Percentiles rank a stretch among this genome's conserved stretches.
These are phyloP conservation scores for Serranus cabrilla DNA, from an alignment of 2,797 vertebrate genomes.

Conservation along the genomic window DNA sequence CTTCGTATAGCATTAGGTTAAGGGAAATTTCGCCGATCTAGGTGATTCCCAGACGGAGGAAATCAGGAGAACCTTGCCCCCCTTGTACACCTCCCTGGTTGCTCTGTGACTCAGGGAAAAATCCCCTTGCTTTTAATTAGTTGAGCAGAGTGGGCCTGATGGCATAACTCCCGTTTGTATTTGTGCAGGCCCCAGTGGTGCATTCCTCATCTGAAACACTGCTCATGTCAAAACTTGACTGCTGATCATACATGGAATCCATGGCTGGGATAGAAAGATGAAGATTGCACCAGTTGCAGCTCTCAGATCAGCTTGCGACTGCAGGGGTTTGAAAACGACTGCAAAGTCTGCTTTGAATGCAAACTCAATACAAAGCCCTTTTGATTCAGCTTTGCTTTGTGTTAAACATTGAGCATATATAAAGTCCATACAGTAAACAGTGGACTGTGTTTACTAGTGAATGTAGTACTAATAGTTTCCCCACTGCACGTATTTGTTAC, in stretches of 20 bases:
- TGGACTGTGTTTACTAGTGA: slow-evolving; percentile 6
- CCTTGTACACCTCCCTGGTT: slow-evolving; percentile 13
- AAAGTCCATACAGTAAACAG: background rate
- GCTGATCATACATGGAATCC: slow-evolving; percentile 55
- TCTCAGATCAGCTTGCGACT: slow-evolving; percentile 31
- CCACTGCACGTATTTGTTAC: slow-evolving; percentile 20
- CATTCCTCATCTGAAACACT: slow-evolving; percentile 74
- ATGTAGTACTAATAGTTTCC: slow-evolving; percentile 20
- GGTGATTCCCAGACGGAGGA: slow-evolving; percentile 21
- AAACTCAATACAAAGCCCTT: background rate
- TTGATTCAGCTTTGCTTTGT: slow-evolving; percentile 2
- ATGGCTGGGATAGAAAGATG: slow-evolving; percentile 41
- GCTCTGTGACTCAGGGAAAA: slow-evolving; percentile 53
- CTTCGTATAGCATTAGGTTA: background rate
- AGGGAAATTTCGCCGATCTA: background rate
- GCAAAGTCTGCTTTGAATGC: slow-evolving; percentile 2
- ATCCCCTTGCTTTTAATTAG: slow-evolving; percentile 74
- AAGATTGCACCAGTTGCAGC: slow-evolving; percentile 57
- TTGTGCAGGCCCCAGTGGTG: slow-evolving; percentile 61
- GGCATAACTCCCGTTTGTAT: slow-evolving; percentile 62
- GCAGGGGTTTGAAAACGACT: slow-evolving; percentile 7
- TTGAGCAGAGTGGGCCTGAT: slow-evolving; percentile 57
- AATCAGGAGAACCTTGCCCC: background rate
- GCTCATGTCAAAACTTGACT: slow-evolving; percentile 81
- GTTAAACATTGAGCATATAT: background rate